Evolutionary conservation across 2,113 vertebrate genomes (phyloP).

Genomic region (Cinclus cinclus): DNA sequence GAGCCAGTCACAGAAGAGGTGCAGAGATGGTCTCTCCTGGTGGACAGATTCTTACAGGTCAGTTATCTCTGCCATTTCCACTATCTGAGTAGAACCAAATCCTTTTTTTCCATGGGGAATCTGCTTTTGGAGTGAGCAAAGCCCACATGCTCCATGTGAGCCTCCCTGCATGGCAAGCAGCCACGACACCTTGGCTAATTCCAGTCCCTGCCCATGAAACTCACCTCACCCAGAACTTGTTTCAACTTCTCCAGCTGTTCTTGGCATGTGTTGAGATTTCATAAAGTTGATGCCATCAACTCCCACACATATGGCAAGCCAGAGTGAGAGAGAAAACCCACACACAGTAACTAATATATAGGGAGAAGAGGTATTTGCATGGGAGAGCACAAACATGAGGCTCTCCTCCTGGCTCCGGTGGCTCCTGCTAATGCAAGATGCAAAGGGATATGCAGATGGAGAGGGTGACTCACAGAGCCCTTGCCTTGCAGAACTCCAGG

Average conservation of each 20-base stretch:
- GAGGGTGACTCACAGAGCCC: constrained; percentile 22
- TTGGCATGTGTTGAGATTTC: constrained; percentile 76
- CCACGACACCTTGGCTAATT: constrained; percentile 69
- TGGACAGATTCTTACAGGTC: constrained; percentile 10
- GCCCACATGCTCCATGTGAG: constrained; percentile 39
- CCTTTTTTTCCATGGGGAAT: background rate
- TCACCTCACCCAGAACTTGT: constrained; percentile 86
- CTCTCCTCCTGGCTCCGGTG: background rate
- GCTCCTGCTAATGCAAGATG: constrained; percentile 7
- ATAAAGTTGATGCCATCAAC: constrained; percentile 77
- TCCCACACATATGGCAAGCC: constrained; percentile 74
- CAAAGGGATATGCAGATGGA: constrained; percentile 18
- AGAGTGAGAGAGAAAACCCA: constrained; percentile 66
- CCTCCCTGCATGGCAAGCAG: constrained; percentile 64
- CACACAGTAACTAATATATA: constrained; percentile 64
- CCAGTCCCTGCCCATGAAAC: constrained; percentile 80
- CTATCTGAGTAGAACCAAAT: background rate
- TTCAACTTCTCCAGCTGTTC: constrained; percentile 81
- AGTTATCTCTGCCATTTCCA: background rate
- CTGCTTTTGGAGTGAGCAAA: background rate
- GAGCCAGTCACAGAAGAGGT: background rate
- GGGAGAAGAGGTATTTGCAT: constrained; percentile 62
- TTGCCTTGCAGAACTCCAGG: background rate
- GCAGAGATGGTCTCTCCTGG: constrained; percentile 27
- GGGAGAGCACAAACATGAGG: constrained; percentile 54